phyloP scores from a whole-genome alignment of 2,888 invertebrate genomes.

The Epirrhoe tristata region DNA sequence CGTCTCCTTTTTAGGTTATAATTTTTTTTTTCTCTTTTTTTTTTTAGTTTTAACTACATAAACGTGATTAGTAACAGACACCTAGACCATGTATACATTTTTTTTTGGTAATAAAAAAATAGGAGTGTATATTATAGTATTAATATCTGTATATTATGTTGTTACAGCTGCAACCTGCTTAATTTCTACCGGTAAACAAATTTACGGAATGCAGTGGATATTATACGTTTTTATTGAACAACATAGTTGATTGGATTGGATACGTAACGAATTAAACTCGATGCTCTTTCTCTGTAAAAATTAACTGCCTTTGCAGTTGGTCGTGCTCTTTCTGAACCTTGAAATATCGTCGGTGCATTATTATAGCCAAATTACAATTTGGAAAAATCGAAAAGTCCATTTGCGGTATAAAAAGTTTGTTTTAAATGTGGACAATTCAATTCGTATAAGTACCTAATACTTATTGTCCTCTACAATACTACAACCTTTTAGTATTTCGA shows the following conservation, averaged over 20 bases:
- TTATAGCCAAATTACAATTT: not conserved
- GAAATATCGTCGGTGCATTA: not conserved
- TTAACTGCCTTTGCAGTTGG: not conserved
- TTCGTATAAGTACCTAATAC: not conserved
- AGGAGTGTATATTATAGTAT: no score
- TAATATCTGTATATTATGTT: no score
- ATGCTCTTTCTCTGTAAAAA: not conserved
- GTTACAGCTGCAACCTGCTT: conserved; percentile 24
- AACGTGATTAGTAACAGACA: no score
- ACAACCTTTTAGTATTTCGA: not conserved
- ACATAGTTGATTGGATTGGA: conserved; percentile 3
- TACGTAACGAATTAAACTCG: conserved; percentile 6
- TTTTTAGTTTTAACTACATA: no score
- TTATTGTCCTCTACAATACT: not conserved
- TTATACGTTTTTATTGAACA: conserved; percentile 48
- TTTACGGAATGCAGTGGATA: conserved; percentile 50
- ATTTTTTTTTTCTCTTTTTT: no score
- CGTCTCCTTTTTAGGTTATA: no score
- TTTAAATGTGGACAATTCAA: not conserved
- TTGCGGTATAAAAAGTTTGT: not conserved
- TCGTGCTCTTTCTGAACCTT: not conserved
- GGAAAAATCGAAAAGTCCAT: not conserved
- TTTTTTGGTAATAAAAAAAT: no score
- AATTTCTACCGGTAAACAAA: conserved; percentile 52
- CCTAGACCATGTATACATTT: no score